Base-by-base conservation (phyloP, 2,113 vertebrate species). In the Lepidothrix coronata region DNA sequence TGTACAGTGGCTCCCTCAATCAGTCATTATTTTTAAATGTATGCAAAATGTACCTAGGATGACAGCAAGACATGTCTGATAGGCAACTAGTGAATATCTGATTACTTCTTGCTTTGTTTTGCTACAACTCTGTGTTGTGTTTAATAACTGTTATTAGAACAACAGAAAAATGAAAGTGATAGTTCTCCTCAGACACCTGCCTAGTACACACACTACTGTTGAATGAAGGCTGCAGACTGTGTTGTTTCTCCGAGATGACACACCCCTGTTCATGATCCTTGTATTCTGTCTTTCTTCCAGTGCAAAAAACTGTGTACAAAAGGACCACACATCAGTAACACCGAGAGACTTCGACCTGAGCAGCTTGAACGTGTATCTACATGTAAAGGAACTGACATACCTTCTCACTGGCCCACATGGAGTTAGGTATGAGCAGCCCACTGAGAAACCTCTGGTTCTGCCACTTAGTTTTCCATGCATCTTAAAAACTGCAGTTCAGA, bases 81-180 rank as follows among this genome's bases (percentile, higher is more conserved):
- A 43, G 15, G 21, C 15, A 59, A 4, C 0, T 17, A 44, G 11
- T 28, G 19, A 77, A 1, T 21, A 39, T 7, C 21, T 20, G 7
- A 57, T 4, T 18, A 30, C 6, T 37, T 85, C 51, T 46, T 72
- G 20, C 46, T 63, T 58, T 67, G 17, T 41, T 68, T 58, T 35
- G 46, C 52, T 80, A 23, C 35, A 79, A 6, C 4, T 43, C 27
- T 19, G 27, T 18, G 11, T 39, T 49, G 5, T 0, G 0, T 12
- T 67, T 44, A 66, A 1, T 48, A 62, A 57, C 63, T 7, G 20
- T 61, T 72, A 71, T 4, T 46, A 62, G 48, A 84, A 9, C 66
- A 80, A 1, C 33, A 28, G 24, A 73, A 70, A 51, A 80, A 39
- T 20, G 24, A 76, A 73, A 39, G 65, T 19, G 37, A 62, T 12